phyloP scores from a whole-genome alignment of 1,140 invertebrate species.

The Zaprionus gabonicus region DNA sequence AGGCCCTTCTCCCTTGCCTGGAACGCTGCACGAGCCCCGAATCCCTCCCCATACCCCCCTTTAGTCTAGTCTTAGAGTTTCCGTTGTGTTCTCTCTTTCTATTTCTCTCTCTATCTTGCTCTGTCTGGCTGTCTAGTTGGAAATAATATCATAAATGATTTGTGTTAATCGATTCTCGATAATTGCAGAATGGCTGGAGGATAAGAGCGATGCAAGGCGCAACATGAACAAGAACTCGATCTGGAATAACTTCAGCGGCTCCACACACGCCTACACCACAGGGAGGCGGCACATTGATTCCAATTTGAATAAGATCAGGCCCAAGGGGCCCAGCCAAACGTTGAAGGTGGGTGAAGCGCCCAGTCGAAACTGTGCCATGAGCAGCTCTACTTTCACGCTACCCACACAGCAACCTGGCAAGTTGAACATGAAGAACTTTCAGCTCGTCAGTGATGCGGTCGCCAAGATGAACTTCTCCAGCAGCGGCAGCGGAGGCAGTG shows the following conservation, averaged over 20 bases:
- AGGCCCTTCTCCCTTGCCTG: constrained; percentile 2
- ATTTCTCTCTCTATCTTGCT: background rate
- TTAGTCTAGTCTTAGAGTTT: background rate
- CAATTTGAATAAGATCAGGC: constrained; percentile 87
- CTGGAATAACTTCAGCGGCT: constrained; percentile 88
- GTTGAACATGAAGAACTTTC: constrained; percentile 95
- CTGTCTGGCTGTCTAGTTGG: constrained; percentile 9
- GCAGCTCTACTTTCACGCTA: constrained; percentile 73
- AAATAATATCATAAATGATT: constrained; percentile 2
- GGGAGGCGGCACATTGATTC: constrained; percentile 87
- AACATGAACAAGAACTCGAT: constrained; percentile 85
- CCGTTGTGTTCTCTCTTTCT: background rate
- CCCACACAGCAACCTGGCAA: constrained; percentile 91
- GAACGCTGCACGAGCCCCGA: background rate
- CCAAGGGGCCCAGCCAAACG: constrained; percentile 91
- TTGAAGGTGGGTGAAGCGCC: constrained; percentile 87
- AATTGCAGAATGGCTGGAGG: constrained; percentile 80
- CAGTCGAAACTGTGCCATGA: constrained; percentile 71
- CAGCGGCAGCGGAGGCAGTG: constrained; percentile 76
- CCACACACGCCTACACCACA: constrained; percentile 92
- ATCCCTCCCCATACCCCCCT: background rate
- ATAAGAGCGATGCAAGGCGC: constrained; percentile 75
- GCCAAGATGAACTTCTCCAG: constrained; percentile 89
- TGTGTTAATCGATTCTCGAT: constrained; percentile 18
- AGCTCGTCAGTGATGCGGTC: constrained; percentile 92